Evolutionary conservation across 2,113 vertebrate genomes (phyloP), one percentile per base, ranked within the genome.

Genomic region (Lontra canadensis): DNA sequence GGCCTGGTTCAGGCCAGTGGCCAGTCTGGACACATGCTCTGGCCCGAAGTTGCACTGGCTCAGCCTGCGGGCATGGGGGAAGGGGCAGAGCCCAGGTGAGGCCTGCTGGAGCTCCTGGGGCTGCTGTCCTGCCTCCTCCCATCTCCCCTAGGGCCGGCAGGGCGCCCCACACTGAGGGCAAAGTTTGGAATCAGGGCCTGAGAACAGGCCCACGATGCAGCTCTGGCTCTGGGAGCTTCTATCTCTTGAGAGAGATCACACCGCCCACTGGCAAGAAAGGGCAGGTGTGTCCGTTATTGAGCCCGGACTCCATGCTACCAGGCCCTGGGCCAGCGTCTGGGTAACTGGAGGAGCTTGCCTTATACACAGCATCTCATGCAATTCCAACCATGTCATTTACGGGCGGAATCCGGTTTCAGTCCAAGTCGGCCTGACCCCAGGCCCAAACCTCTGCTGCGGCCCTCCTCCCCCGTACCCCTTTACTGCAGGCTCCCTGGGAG

Each of bases 21-120:
- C 98, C 94, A 99, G 97, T 92, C 92, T 98, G 83, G 93, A 39
- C 84, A 99, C 59, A 7, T 99, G 98, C 29, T 98, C 97, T 7
- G 36, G 57, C 44, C 96, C 61, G 83, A 99, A 98, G 90, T 14
- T 82, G 61, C 99, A 99, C 4, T 99, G 96, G 11, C 92, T 96
- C 36, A 99, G 88, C 23, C 99, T 99, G 96, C 63, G 96, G 98
- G 15, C n/a, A 57, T 34, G 49, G 13, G 42, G 69, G 44, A 85
- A 84, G 42, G 47, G 59, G 42, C 26, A 63, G 76, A 67, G 47
- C 23, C 47, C 21, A 20, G 39, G 79, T 63, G 47, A 80, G 34
- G 78, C 31, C 65, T 11, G 9, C 49, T 52, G 49, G 49, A 4
- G 15, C 49, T 52, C 49, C 21, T 1, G 2, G 42, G 21, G 36